phyloP scores from a whole-genome alignment of 2,113 vertebrate genomes.

The Amblyopsis rosae region DNA sequence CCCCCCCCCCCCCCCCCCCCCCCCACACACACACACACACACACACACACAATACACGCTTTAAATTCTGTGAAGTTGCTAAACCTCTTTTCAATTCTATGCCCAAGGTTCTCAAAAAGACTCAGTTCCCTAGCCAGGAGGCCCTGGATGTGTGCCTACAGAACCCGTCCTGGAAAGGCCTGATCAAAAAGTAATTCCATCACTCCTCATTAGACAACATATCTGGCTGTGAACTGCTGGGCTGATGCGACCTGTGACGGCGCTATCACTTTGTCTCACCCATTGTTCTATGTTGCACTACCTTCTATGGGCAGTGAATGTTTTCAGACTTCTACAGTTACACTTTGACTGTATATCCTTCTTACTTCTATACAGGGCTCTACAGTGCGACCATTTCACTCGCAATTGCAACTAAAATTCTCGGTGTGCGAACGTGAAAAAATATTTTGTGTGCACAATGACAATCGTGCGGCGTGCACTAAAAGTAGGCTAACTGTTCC shows the following conservation, averaged over 20 bases:
- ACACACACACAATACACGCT: neutral
- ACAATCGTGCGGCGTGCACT: too few relatives aligned
- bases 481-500: too few relatives aligned
- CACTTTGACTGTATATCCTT: too few relatives aligned
- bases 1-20: neutral
- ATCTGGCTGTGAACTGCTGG: neutral
- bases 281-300: neutral
- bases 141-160: conserved; percentile 83
- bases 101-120: conserved; percentile 90
- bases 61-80: neutral
- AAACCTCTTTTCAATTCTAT: neutral
- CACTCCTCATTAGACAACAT: neutral
- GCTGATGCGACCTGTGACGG: neutral
- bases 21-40: neutral
- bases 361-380: too few relatives aligned
- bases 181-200: conserved; percentile 86
- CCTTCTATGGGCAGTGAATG: neutral
- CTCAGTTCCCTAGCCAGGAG: conserved; percentile 80
- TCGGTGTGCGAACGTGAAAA: too few relatives aligned
- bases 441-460: too few relatives aligned
- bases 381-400: too few relatives aligned
- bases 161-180: conserved; percentile 83
- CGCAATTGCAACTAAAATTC: too few relatives aligned
- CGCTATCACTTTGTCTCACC: neutral
- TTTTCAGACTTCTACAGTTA: too few relatives aligned